These are phyloP conservation scores for Ceratoteleas bidentatus DNA, from an alignment of 1,140 invertebrate genomes.

Conservation along the genomic window DNA sequence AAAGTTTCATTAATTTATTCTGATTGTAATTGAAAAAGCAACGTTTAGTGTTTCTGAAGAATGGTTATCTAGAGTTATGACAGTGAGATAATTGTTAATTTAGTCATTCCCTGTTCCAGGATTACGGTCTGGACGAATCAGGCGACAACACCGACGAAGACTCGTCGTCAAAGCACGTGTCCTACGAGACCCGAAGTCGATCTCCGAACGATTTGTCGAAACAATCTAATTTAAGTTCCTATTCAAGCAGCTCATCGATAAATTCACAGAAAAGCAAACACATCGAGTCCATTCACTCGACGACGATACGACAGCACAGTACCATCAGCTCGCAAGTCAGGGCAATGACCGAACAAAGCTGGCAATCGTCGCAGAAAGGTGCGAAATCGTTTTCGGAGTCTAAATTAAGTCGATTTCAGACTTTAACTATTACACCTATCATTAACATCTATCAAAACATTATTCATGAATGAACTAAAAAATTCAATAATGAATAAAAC, in stretches of 20 bases:
- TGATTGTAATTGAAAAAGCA: no score
- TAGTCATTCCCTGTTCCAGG: conserved; percentile 74
- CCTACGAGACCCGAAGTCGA: conserved; percentile 73
- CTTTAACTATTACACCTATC: no score
- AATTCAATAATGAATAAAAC: no score
- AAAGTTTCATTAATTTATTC: no score
- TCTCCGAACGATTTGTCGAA: conserved; percentile 77
- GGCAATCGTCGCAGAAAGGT: conserved; percentile 78
- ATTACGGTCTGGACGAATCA: conserved; percentile 87
- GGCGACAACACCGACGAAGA: conserved; percentile 87
- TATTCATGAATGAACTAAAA: no score
- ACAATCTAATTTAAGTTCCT: conserved; percentile 79
- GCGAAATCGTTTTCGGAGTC: no score
- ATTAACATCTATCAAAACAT: no score
- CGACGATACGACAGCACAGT: conserved; percentile 77
- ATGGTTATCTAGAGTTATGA: no score
- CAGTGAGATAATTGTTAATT: no score
- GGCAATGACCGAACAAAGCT: conserved; percentile 80
- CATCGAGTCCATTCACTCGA: conserved; percentile 75
- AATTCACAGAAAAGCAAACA: conserved; percentile 78
- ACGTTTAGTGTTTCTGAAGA: no score
- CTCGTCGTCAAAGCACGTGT: conserved; percentile 78
- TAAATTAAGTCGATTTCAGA: no score
- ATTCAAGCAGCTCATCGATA: conserved; percentile 78
- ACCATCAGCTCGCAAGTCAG: conserved; percentile 80